Evolutionary conservation across 2,888 invertebrate genomes (phyloP), one percentile per base, ranked within the genome.

Genomic region (Cactoblastis cactorum): DNA sequence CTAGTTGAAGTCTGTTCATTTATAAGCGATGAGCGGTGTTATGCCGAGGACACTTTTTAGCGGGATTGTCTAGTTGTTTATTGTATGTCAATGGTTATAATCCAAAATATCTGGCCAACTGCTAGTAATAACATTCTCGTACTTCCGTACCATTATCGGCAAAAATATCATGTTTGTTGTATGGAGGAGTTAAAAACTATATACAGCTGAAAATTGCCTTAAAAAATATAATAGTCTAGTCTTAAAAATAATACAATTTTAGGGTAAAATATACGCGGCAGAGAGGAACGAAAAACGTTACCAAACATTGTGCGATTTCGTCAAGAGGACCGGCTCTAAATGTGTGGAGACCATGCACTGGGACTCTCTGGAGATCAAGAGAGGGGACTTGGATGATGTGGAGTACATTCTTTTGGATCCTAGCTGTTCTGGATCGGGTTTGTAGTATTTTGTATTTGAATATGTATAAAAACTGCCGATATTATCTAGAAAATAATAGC

Each of bases 361-460:
- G 50, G 98, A 98, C 83, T 94, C 95, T 9, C 83, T 97, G 37
- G 91, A 89, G 22, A 86, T 96, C 18, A 89, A 92, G 63, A 83
- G 74, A 59, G 80, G 88, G 0, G 91, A 93, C 14, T 91, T 91
- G 64, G 91, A 92, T 22, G 90, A 93, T 61, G 95, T 98, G 0
- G 94, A 97, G 74, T 97, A 96, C 67, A 95, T 98, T 61, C 85
- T 99, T n/a, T 93, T 99, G 0, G 99, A 99, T 85, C 98, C 99
- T 0, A 96, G 97, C 51, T 99, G 99, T 79, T 96, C 97, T 18
- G 98, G 99, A 37, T 96, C 97, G 75, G 98, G 97, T 93, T 91
- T 69, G 43, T 46, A 50, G 11, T 9, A 8, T 34, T 22, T 18
- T 9, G 28, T 15, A 9, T n/a, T 34, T 12, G 32, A 34, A 34